Percentiles rank a stretch among this genome's conserved stretches.
Evolutionary conservation across 2,113 vertebrate species (phyloP).

Genomic region (Ancistrus triradiatus): DNA sequence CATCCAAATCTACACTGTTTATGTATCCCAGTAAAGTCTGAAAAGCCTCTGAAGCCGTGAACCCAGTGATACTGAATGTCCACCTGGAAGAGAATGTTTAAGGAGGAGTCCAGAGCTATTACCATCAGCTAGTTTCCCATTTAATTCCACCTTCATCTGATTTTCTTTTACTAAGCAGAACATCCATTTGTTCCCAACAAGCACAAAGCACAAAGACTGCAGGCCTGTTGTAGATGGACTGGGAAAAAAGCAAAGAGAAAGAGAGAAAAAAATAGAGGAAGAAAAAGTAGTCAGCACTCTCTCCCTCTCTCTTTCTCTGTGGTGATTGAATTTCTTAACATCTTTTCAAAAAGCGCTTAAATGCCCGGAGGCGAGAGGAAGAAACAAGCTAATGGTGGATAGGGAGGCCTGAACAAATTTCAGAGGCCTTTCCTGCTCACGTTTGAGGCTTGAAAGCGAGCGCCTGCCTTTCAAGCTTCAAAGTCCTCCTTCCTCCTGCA

Average conservation of each 20-base stretch:
- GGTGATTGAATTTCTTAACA: slow-evolving; percentile 99
- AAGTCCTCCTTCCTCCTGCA: slow-evolving; percentile 99
- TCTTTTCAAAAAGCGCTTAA: slow-evolving; percentile 99
- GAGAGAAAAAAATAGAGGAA: slow-evolving; percentile 45
- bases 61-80: no score
- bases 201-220: slow-evolving; percentile 89
- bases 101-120: slow-evolving; percentile 9
- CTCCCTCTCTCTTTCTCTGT: slow-evolving; percentile 74
- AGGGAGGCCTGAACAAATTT: slow-evolving; percentile 99
- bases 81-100: no score
- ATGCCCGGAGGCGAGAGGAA: slow-evolving; percentile 99
- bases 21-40: no score
- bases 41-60: no score
- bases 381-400: slow-evolving; percentile 99
- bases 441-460: slow-evolving; percentile 99
- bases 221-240: slow-evolving; percentile 93
- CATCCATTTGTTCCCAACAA: slow-evolving; percentile 61
- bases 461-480: slow-evolving; percentile 99
- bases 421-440: slow-evolving; percentile 99
- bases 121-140: slow-evolving; percentile 32
- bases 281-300: slow-evolving; percentile 57
- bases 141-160: slow-evolving; percentile 54
- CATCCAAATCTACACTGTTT: no score
- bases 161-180: slow-evolving; percentile 54
- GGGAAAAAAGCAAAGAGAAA: slow-evolving; percentile 88